These are phyloP conservation scores for Anastrepha ludens DNA, from an alignment of 1,140 invertebrate species.

Conservation along the genomic window DNA sequence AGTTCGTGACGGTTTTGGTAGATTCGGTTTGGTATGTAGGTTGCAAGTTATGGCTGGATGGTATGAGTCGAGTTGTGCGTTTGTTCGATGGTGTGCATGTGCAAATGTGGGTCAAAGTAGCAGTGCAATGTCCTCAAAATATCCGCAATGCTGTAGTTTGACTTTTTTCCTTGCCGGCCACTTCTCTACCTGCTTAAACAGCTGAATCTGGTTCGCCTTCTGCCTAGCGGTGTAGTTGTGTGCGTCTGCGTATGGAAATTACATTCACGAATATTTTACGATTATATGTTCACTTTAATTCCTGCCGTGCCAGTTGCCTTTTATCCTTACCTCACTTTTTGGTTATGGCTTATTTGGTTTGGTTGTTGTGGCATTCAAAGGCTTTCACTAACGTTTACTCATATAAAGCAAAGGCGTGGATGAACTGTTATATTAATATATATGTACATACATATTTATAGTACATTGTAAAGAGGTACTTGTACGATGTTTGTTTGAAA, in stretches of 20 bases:
- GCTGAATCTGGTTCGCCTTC: background rate
- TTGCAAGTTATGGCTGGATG: background rate
- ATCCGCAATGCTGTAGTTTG: conserved; percentile 75
- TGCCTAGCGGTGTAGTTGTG: background rate
- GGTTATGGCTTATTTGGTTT: background rate
- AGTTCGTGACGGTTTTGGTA: background rate
- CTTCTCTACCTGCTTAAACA: background rate
- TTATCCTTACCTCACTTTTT: conserved; percentile 18
- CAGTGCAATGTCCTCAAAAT: conserved; percentile 74
- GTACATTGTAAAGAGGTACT: too few species aligned
- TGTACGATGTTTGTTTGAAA: too few species aligned
- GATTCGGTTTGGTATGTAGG: background rate
- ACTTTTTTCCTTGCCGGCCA: conserved; percentile 59
- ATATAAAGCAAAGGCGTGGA: background rate
- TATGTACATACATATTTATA: background rate
- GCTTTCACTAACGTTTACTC: background rate
- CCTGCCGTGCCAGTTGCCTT: conserved; percentile 23
- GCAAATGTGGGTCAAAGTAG: conserved; percentile 74
- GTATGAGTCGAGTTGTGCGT: background rate
- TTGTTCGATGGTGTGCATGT: conserved; percentile 25
- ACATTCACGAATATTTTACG: conserved; percentile 73
- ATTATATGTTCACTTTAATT: conserved; percentile 38
- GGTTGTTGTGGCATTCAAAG: background rate
- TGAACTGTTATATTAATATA: background rate
- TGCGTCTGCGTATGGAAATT: conserved; percentile 63